Conservation (phyloP, 2,888 invertebrate species). For the Euplexia lucipara region DNA sequence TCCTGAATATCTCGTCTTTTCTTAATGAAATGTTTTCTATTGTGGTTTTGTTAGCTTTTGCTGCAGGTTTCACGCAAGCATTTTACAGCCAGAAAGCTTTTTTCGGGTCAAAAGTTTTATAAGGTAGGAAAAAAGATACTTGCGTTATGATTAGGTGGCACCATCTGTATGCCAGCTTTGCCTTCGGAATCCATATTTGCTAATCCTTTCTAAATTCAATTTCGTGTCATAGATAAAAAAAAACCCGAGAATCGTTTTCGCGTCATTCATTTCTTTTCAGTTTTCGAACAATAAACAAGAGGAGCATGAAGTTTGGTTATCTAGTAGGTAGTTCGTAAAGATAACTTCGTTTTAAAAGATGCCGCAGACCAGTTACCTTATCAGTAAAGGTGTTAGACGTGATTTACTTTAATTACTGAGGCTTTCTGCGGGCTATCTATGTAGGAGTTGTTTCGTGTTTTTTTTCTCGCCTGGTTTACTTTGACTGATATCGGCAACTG, state of each 20-base stretch:
- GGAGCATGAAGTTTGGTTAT: slow-evolving; percentile 17
- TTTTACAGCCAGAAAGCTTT: too few species aligned
- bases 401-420: slow-evolving; percentile 48
- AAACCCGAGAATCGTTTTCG: slow-evolving; percentile 16
- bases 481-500: not conserved
- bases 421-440: slow-evolving; percentile 4
- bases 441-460: not conserved
- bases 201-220: slow-evolving; percentile 44
- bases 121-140: too few species aligned
- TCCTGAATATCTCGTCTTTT: too few species aligned
- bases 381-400: slow-evolving; percentile 56
- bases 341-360: slow-evolving; percentile 38
- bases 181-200: not conserved
- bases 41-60: too few species aligned
- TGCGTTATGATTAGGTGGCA: too few species aligned
- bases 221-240: slow-evolving; percentile 26
- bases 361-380: slow-evolving; percentile 37
- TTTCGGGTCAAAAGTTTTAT: too few species aligned
- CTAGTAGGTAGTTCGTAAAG: slow-evolving; percentile 25
- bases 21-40: too few species aligned
- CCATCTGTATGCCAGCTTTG: too few species aligned
- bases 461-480: slow-evolving; percentile 10
- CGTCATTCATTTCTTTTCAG: slow-evolving; percentile 18
- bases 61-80: too few species aligned
- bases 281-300: slow-evolving; percentile 31